Conservation (phyloP, 2,797 vertebrate genomes). For the Lycodopsis pacificus region DNA sequence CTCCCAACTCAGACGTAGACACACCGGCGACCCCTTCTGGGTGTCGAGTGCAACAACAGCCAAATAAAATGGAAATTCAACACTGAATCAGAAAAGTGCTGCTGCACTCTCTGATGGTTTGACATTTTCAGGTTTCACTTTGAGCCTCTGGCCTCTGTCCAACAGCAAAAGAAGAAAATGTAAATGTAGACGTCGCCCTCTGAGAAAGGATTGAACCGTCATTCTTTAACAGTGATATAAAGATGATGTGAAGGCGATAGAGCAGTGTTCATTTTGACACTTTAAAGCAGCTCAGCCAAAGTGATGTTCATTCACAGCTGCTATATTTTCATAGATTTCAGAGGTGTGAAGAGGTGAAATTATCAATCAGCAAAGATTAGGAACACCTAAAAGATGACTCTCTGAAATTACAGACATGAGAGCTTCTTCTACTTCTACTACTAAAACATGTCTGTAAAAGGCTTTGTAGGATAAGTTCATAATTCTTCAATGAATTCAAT, state of each 20-base stretch:
- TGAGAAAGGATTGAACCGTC: background rate
- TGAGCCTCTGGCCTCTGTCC: background rate
- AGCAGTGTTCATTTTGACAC: background rate
- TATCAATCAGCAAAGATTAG: too few species aligned
- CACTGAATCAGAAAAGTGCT: background rate
- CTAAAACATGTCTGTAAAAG: too few species aligned
- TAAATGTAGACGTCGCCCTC: background rate
- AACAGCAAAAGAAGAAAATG: background rate
- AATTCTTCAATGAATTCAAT: too few species aligned
- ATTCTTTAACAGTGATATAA: background rate
- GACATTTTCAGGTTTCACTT: background rate
- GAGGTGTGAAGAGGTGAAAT: too few species aligned
- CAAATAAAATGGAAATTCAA: background rate
- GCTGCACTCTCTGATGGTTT: background rate
- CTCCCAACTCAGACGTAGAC: background rate
- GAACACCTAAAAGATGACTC: too few species aligned
- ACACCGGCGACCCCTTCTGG: slow-evolving; percentile 57
- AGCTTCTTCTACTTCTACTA: too few species aligned
- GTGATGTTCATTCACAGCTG: too few species aligned
- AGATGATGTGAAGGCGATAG: background rate
- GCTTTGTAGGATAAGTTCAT: too few species aligned
- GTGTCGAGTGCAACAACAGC: slow-evolving; percentile 13
- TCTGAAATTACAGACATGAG: too few species aligned
- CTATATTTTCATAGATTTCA: too few species aligned
- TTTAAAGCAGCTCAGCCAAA: background rate